Conservation (phyloP, 2,113 vertebrate genomes). For the Microtus oregoni region DNA sequence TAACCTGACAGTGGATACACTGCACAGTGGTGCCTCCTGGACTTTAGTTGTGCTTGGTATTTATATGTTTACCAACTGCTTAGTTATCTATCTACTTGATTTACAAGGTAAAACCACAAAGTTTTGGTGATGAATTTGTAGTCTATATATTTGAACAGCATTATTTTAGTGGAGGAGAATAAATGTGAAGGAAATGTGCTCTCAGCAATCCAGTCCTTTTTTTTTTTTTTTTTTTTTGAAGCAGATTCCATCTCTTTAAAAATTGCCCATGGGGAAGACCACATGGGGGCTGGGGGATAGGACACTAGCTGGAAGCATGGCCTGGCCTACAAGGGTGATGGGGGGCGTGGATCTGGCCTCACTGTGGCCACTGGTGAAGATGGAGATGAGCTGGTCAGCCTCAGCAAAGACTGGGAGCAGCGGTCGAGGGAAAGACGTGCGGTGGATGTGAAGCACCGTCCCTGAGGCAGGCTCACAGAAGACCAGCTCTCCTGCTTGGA, state of each 20-base stretch:
- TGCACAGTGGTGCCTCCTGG: conserved; percentile 86
- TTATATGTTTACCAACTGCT: conserved; percentile 95
- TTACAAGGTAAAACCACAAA: conserved; percentile 91
- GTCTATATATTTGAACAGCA: conserved; percentile 4
- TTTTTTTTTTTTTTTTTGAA: not conserved
- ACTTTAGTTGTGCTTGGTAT: conserved; percentile 88
- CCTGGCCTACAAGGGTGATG: not conserved
- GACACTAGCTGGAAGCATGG: not conserved
- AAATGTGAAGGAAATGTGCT: not conserved
- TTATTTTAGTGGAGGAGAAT: conserved; percentile 46
- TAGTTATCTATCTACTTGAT: conserved; percentile 89
- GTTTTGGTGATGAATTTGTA: conserved; percentile 89
- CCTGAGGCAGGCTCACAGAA: conserved; percentile 91
- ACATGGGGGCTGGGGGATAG: not conserved
- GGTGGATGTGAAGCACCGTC: conserved; percentile 87
- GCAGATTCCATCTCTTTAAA: not conserved
- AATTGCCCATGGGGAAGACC: not conserved
- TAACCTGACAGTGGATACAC: conserved; percentile 92
- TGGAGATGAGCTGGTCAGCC: conserved; percentile 90
- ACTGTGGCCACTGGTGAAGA: not conserved
- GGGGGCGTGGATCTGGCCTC: not conserved
- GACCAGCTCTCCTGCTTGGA: conserved; percentile 89
- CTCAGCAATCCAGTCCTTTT: not conserved
- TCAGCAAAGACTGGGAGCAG: conserved; percentile 92
- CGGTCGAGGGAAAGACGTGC: conserved; percentile 84